phyloP scores from a whole-genome alignment of 2,113 vertebrate genomes.

The Cynoglossus semilaevis region DNA sequence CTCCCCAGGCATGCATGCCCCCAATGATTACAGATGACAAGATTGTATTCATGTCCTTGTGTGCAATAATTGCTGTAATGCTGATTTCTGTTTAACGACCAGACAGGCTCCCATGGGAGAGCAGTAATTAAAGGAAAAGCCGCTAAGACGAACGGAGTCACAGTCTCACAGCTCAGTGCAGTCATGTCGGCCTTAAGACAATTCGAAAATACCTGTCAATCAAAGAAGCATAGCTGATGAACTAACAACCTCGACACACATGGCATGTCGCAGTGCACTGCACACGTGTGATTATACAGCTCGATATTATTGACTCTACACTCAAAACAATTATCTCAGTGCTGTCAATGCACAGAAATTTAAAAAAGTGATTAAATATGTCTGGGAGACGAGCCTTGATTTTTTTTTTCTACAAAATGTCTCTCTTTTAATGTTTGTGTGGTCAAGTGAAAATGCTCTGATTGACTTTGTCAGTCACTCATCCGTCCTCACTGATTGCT shows the following conservation, averaged over 20 bases:
- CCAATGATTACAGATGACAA: constrained; percentile 82
- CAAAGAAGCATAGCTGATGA: neutral
- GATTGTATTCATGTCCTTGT: constrained; percentile 82
- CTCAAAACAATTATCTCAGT: constrained; percentile 4
- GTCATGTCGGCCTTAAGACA: constrained; percentile 38
- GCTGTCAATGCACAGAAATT: too few relatives aligned
- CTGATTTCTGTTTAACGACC: constrained; percentile 83
- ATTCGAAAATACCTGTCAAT: constrained; percentile 38
- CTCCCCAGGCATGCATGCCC: constrained; percentile 75
- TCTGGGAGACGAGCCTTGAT: too few relatives aligned
- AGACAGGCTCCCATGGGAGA: constrained; percentile 71
- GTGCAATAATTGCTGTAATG: constrained; percentile 83
- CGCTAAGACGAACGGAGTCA: constrained; percentile 74
- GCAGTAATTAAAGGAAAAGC: constrained; percentile 80
- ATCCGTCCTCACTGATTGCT: neutral
- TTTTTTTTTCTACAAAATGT: too few relatives aligned
- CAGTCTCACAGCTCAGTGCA: constrained; percentile 39
- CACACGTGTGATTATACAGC: too few relatives aligned
- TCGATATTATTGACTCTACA: neutral
- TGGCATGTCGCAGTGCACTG: too few relatives aligned
- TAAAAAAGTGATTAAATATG: too few relatives aligned
- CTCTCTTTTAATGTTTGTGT: too few relatives aligned
- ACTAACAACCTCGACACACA: too few relatives aligned
- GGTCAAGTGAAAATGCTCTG: too few relatives aligned
- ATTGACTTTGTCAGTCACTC: too few relatives aligned